Percentiles rank a stretch among this genome's conserved stretches.
These are phyloP conservation scores for Osedax frankpressi DNA, from an alignment of 2,888 invertebrate species.

Conservation along the genomic window DNA sequence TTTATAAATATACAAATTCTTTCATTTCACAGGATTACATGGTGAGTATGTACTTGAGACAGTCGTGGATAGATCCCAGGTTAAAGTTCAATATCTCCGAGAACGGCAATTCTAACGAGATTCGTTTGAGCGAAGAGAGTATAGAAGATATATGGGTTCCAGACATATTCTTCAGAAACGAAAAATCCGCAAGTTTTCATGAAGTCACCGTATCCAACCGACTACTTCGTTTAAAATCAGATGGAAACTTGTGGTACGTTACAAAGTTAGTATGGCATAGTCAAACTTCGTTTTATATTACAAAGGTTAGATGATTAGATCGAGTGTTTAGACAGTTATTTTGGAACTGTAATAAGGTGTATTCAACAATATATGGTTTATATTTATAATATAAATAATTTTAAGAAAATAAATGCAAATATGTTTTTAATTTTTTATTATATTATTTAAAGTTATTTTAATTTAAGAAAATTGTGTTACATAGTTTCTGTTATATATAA, in stretches of 20 bases:
- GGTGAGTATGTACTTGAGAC: slow-evolving; percentile 82
- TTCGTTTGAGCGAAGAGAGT: slow-evolving; percentile 24
- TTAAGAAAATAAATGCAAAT: too few relatives aligned
- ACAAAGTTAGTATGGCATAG: slow-evolving; percentile 24
- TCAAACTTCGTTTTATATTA: too few relatives aligned
- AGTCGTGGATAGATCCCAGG: slow-evolving; percentile 80
- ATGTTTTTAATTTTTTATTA: too few relatives aligned
- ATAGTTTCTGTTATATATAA: too few relatives aligned
- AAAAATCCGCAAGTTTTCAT: slow-evolving; percentile 24
- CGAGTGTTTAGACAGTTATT: too few relatives aligned
- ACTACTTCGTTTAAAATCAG: slow-evolving; percentile 18
- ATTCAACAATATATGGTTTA: too few relatives aligned
- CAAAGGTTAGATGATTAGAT: too few relatives aligned
- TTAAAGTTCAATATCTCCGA: slow-evolving; percentile 43
- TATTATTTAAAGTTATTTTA: too few relatives aligned
- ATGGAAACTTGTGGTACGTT: slow-evolving; percentile 23
- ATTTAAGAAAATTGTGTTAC: too few relatives aligned
- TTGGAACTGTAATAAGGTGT: too few relatives aligned
- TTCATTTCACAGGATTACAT: slow-evolving; percentile 63
- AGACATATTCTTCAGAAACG: slow-evolving; percentile 28
- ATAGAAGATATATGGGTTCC: slow-evolving; percentile 27
- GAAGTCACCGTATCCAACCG: slow-evolving; percentile 18
- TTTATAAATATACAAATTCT: not conserved
- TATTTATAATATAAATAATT: too few relatives aligned
- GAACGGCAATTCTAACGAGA: slow-evolving; percentile 10